These are phyloP conservation scores for Matsumyia berberina DNA, from an alignment of 2,888 invertebrate species.

Conservation along the genomic window DNA sequence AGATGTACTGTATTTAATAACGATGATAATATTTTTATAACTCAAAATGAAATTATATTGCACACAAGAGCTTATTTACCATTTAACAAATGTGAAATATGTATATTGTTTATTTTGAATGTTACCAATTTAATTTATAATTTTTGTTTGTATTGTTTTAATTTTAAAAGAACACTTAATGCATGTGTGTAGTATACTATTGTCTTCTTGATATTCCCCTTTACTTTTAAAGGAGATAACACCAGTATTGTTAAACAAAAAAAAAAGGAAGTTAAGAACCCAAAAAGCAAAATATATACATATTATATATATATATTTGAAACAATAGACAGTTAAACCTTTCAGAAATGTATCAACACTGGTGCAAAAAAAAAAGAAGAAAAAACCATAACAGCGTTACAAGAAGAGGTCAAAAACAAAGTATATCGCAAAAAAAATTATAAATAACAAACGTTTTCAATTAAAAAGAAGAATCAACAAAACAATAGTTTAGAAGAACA, in stretches of 20 bases:
- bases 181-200: constrained; percentile 68
- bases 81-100: constrained; percentile 55
- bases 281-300: constrained; percentile 43
- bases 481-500: constrained; percentile 76
- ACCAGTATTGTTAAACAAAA: constrained; percentile 35
- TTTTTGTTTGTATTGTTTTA: constrained; percentile 26
- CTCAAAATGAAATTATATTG: constrained; percentile 65
- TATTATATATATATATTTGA: constrained; percentile 66
- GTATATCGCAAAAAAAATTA: constrained; percentile 79
- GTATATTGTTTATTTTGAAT: constrained; percentile 45
- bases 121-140: constrained; percentile 34
- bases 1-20: constrained; percentile 36
- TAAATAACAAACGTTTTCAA: constrained; percentile 80
- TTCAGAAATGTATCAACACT: constrained; percentile 73
- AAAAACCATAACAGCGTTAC: constrained; percentile 70
- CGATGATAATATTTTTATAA: constrained; percentile 69
- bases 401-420: constrained; percentile 76
- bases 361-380: constrained; percentile 66
- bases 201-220: constrained; percentile 62
- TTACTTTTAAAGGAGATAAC: constrained; percentile 61
- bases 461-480: constrained; percentile 77
- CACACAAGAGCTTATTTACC: constrained; percentile 74
- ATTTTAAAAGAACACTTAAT: constrained; percentile 32
- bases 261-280: constrained; percentile 48
- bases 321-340: constrained; percentile 74